A percentile compares a stretch with the other conserved stretches of the same genome.
Conservation (phyloP, 1,140 invertebrate genomes). For the Tigriopus japonicus region DNA sequence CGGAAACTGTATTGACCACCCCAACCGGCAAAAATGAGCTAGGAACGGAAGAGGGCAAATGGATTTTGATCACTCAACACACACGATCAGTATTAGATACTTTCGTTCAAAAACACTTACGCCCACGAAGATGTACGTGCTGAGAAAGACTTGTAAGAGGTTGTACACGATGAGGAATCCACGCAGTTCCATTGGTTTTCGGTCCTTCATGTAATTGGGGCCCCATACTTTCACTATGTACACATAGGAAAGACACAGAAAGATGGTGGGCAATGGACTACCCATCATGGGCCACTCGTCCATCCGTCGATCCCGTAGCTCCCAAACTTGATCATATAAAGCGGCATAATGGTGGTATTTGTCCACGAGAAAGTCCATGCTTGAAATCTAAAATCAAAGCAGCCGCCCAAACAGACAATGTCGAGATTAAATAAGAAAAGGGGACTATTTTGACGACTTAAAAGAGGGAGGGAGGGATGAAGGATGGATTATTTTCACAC, state of each 20-base stretch:
- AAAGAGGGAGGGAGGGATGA: no score
- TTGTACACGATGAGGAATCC: slow-evolving; percentile 63
- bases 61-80: not conserved
- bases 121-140: slow-evolving; percentile 59
- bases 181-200: slow-evolving; percentile 59
- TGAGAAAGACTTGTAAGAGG: slow-evolving; percentile 60
- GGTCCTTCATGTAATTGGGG: slow-evolving; percentile 63
- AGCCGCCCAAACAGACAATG: no score
- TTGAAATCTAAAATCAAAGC: no score
- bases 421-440: no score
- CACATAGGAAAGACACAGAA: slow-evolving; percentile 60
- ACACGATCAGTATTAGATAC: not conserved
- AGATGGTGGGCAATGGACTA: slow-evolving; percentile 67
- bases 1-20: slow-evolving; percentile 47
- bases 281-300: slow-evolving; percentile 76
- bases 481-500: no score
- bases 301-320: slow-evolving; percentile 60
- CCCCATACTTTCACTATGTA: slow-evolving; percentile 63
- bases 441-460: no score
- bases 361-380: not conserved
- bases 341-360: slow-evolving; percentile 2
- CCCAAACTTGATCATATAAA: slow-evolving; percentile 18
- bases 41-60: slow-evolving; percentile 17
- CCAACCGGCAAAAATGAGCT: slow-evolving; percentile 25
- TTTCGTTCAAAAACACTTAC: slow-evolving; percentile 30